phyloP scores from a whole-genome alignment of 30 jellyfish, hydroid and myxozoan genomes.

The Hydra vulgaris region DNA sequence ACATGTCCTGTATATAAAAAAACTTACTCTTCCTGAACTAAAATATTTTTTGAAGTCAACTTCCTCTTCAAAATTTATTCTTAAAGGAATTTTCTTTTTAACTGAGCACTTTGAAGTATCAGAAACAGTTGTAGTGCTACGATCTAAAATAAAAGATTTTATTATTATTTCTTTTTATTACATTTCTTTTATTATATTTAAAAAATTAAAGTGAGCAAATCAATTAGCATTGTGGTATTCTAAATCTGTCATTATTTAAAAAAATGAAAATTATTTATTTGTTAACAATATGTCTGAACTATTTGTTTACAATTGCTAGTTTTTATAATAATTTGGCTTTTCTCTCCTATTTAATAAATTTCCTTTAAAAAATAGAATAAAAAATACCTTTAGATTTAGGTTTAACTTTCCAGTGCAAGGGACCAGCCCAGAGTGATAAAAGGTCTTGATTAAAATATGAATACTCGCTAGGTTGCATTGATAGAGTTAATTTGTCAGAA shows the following conservation, averaged over 20 bases:
- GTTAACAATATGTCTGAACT: too few species aligned
- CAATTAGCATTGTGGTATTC: too few species aligned
- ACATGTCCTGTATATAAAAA: too few species aligned
- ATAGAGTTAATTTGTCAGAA: slow-evolving; percentile 46
- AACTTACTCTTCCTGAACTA: slow-evolving; percentile 23
- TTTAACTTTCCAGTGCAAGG: slow-evolving; percentile 78
- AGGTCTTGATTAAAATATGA: slow-evolving; percentile 78
- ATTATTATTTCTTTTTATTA: slow-evolving; percentile 3
- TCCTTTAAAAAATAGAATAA: slow-evolving; percentile 4
- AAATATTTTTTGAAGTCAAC: slow-evolving; percentile 27
- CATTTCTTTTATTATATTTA: too few species aligned
- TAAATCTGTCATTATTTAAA: too few species aligned
- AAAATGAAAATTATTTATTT: too few species aligned
- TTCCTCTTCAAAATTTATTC: slow-evolving; percentile 21
- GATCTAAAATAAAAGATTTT: neutral
- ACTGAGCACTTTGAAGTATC: slow-evolving; percentile 7
- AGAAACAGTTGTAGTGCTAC: neutral
- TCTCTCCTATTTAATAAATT: slow-evolving; percentile 1
- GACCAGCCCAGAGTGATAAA: slow-evolving; percentile 92
- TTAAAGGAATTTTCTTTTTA: neutral
- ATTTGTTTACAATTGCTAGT: too few species aligned
- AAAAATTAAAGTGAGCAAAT: too few species aligned
- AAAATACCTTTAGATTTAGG: slow-evolving; percentile 6
- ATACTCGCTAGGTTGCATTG: slow-evolving; percentile 74
- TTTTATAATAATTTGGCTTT: too few species aligned